Conservation (phyloP, 1,140 invertebrate genomes). For the Bathynomus jamesi region DNA sequence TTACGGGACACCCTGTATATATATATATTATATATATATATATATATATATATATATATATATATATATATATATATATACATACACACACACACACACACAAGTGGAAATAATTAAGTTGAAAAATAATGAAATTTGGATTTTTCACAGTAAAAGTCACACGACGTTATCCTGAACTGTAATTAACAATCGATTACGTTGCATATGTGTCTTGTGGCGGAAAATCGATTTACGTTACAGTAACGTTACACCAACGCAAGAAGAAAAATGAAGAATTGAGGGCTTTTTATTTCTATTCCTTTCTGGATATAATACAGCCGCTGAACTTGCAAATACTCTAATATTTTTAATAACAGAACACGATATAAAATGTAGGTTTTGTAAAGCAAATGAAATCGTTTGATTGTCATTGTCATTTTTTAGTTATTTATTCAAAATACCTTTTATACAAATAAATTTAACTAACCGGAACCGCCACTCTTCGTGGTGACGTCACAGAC, state of each 20-base stretch:
- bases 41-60: too few species aligned
- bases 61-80: too few species aligned
- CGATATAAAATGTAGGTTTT: neutral
- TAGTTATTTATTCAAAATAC: too few species aligned
- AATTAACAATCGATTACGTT: too few species aligned
- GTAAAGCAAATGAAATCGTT: neutral
- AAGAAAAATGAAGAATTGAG: neutral
- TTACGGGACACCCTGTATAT: too few species aligned
- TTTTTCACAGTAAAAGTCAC: too few species aligned
- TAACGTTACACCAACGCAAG: neutral
- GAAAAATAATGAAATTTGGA: too few species aligned
- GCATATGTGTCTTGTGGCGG: neutral
- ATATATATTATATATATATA: too few species aligned
- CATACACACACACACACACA: neutral
- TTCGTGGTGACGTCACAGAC: constrained; percentile 25
- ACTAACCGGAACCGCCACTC: constrained; percentile 34
- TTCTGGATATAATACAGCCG: neutral
- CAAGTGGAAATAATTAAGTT: too few species aligned
- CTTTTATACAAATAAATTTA: neutral
- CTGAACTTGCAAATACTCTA: neutral
- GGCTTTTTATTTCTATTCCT: neutral
- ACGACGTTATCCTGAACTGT: too few species aligned
- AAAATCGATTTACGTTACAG: neutral
- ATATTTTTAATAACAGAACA: neutral
- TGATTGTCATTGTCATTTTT: neutral